Evolutionary conservation across 2,113 vertebrate species (phyloP).

Genomic region (Ploceus nigricollis): DNA sequence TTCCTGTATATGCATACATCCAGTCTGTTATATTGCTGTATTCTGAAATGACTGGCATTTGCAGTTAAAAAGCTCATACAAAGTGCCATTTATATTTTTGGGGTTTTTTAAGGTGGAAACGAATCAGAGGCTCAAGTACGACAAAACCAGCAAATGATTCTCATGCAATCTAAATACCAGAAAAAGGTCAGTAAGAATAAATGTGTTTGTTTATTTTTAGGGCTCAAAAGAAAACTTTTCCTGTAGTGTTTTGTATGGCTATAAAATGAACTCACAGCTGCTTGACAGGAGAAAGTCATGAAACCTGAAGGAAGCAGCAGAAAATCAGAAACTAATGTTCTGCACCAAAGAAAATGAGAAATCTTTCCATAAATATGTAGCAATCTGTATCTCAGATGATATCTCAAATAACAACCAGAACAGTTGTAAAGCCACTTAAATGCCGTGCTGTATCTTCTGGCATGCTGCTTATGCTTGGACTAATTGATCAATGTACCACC

Average conservation of each 20-base stretch:
- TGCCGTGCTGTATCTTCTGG: accelerated
- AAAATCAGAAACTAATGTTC: constrained; percentile 15
- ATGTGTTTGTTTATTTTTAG: background rate
- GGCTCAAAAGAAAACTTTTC: constrained; percentile 12
- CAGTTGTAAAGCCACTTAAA: background rate
- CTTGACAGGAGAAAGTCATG: constrained; percentile 8
- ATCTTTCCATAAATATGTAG: background rate
- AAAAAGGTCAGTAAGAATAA: constrained; percentile 78
- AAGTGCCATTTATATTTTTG: background rate
- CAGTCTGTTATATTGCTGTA: constrained; percentile 5
- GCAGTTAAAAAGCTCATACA: background rate
- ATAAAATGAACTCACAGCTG: constrained; percentile 14
- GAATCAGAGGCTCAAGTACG: constrained; percentile 75
- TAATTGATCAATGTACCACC: constrained; percentile 1
- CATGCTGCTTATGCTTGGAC: background rate
- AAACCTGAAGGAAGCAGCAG: background rate
- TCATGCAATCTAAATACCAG: constrained; percentile 72
- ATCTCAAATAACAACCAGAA: background rate
- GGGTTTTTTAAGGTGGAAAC: constrained; percentile 70
- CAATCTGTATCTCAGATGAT: background rate
- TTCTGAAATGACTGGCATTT: constrained; percentile 43
- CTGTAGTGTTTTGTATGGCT: background rate
- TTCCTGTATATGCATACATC: background rate
- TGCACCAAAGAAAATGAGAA: constrained; percentile 5
- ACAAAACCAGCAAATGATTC: constrained; percentile 70